Conservation (phyloP, 1,140 invertebrate species). For the Ladona fulva region DNA sequence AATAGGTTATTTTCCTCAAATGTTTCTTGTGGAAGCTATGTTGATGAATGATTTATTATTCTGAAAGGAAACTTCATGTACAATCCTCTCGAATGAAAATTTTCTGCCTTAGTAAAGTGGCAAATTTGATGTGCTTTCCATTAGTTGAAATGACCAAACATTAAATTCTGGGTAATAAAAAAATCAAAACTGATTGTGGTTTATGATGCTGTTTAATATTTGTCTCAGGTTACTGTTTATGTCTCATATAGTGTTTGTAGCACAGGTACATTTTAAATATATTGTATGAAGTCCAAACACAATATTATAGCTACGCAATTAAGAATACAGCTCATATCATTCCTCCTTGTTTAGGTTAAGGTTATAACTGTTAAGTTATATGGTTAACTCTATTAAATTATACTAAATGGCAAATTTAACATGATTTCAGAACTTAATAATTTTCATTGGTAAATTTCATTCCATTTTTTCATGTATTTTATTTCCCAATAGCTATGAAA, state of each 20-base stretch:
- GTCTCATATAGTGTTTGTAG: slow-evolving; percentile 6
- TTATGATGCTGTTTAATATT: slow-evolving; percentile 5
- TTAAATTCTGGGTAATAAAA: slow-evolving; percentile 1
- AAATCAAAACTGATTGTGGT: slow-evolving; percentile 6
- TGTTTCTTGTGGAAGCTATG: background rate
- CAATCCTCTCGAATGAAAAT: no score
- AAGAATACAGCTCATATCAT: background rate
- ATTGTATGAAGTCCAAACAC: slow-evolving; percentile 1
- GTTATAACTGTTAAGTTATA: no score
- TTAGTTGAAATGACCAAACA: background rate
- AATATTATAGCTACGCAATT: background rate
- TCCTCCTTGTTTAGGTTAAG: background rate
- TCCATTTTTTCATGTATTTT: no score
- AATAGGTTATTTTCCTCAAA: background rate
- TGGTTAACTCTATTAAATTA: no score
- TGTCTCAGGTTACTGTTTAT: slow-evolving; percentile 5
- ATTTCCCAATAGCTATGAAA: no score
- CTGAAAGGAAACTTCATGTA: no score
- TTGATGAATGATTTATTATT: background rate
- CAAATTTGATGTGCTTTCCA: slow-evolving; percentile 1
- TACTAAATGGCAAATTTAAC: no score
- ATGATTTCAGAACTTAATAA: no score
- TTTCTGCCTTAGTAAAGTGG: background rate
- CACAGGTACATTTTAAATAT: background rate
- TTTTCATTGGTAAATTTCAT: no score